Base-by-base conservation (phyloP, 2,797 vertebrate species). In the Diceros bicornis region DNA sequence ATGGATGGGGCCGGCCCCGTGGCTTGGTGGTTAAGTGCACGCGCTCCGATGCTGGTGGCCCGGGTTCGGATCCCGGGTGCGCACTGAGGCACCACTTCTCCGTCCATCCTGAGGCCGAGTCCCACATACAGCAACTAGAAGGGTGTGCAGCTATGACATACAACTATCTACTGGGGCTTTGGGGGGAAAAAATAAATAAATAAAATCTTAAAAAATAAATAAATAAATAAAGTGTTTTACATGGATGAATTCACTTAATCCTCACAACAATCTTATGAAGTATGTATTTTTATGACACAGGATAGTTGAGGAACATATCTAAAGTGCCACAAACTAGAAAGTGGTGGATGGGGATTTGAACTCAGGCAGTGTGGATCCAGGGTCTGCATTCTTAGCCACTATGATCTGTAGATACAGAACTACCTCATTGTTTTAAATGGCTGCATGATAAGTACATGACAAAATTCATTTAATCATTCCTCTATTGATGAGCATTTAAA, bases 391-490 rank as follows among this genome's bases (percentile, higher is more conserved):
- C 62, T 94, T 91, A 87, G 72, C 52, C 41, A 59, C 59, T 88
- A 17, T 50, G 32, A 74, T 57, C 32, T 52, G 8, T 66, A 68
- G 66, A 47, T 78, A 61, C 21, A 82, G 4, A 92, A 52, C n/a
- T 59, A 72, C 4, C 21, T 92, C 17, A 12, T 86, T 82, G 69
- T 47, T 91, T 97, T 88, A 90, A 89, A 93, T 41, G 57, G 27
- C 34, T 85, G 20, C 13, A 84, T 66, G 3, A 14, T 69, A 85
- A 93, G 41, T 61, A 88, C 20, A 59, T 71, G 68, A 77, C 41
- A 81, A 88, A 81, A 64, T 50, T 4, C 66, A 86, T 68, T 71
- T 94, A 77, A 62, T 32, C 59, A 57, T 91, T 82, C 4, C 52
- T 6, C 61, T 92, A 41, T 2, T 52, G 27, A 68, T 75, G 34